A percentile compares a stretch with the other conserved stretches of the same genome.
These are phyloP conservation scores for Solenopsis invicta DNA, from an alignment of 1,140 invertebrate species.

Conservation along the genomic window DNA sequence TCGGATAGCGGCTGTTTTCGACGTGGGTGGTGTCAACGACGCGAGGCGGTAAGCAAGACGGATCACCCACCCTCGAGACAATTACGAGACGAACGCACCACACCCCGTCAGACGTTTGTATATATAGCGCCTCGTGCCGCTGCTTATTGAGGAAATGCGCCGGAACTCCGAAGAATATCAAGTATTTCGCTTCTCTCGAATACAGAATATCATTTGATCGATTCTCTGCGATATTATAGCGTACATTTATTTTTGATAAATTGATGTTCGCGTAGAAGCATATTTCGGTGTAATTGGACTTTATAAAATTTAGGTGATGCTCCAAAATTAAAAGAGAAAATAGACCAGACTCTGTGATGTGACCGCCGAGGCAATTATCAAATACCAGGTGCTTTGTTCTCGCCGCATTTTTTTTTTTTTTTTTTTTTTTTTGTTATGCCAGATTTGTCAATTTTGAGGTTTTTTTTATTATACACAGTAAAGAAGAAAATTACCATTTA, in stretches of 20 bases:
- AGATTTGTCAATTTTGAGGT: background rate
- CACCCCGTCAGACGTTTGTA: slow-evolving; percentile 68
- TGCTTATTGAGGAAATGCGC: slow-evolving; percentile 32
- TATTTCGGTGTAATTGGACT: background rate
- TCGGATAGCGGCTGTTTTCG: slow-evolving; percentile 73
- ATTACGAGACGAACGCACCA: slow-evolving; percentile 74
- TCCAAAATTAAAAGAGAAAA: slow-evolving; percentile 11
- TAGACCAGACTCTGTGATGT: background rate
- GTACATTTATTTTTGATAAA: background rate
- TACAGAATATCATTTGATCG: background rate
- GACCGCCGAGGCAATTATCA: background rate
- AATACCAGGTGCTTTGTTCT: slow-evolving; percentile 10
- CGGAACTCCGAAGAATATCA: background rate
- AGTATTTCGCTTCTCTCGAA: background rate
- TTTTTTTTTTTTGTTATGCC: background rate
- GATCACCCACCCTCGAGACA: slow-evolving; percentile 79
- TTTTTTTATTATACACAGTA: background rate
- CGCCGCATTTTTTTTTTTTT: background rate
- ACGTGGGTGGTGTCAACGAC: slow-evolving; percentile 81
- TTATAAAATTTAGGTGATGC: background rate
- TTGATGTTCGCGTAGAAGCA: background rate
- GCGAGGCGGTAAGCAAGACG: slow-evolving; percentile 80
- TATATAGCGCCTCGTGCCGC: slow-evolving; percentile 31
- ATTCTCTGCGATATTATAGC: background rate
- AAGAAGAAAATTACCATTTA: background rate